Percentiles rank a stretch among this genome's conserved stretches.
Evolutionary conservation across 2,797 vertebrate genomes (phyloP).

Genomic region (Gymnothorax javanicus): DNA sequence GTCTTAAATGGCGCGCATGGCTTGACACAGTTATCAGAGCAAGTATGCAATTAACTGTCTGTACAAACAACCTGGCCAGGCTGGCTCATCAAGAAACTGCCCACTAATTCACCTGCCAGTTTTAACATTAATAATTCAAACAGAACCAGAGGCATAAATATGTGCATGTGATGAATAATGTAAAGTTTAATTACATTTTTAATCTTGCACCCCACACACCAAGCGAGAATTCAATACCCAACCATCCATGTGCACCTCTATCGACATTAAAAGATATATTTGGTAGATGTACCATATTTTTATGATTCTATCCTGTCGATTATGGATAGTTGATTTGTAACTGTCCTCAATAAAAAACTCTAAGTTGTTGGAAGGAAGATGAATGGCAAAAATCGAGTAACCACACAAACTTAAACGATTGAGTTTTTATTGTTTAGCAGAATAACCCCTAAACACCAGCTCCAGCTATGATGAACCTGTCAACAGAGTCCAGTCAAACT

Average conservation of each 20-base stretch:
- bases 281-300: not conserved
- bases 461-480: not conserved
- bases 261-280: constrained; percentile 9
- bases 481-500: not conserved
- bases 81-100: constrained; percentile 44
- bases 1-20: constrained; percentile 15
- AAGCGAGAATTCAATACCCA: not conserved
- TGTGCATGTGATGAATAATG: constrained; percentile 34
- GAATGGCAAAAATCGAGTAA: not conserved
- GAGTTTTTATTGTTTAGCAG: not conserved
- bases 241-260: too few species aligned
- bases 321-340: not conserved
- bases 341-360: not conserved
- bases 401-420: not conserved
- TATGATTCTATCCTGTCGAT: not conserved
- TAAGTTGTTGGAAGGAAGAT: not conserved
- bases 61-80: constrained; percentile 30
- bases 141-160: constrained; percentile 42
- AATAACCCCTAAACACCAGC: not conserved
- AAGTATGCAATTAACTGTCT: not conserved
- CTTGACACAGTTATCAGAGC: not conserved
- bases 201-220: not conserved
- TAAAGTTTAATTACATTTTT: constrained; percentile 37
- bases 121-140: constrained; percentile 51
- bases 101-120: constrained; percentile 37